Conservation (phyloP, 2,797 vertebrate genomes). For the Lerista edwardsae region DNA sequence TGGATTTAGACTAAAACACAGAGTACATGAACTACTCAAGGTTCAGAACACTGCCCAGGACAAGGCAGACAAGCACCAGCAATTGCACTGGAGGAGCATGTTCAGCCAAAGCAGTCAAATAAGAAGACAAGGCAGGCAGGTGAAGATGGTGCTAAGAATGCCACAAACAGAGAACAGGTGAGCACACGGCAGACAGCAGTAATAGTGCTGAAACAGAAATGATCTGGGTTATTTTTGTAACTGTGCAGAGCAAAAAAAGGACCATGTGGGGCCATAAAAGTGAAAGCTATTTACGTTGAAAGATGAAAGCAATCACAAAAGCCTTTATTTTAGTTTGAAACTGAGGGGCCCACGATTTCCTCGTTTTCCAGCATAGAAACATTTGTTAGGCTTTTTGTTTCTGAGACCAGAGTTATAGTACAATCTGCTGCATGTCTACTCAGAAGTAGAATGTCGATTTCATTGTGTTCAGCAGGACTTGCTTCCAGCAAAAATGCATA, state of each 20-base stretch:
- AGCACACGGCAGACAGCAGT: constrained; percentile 38
- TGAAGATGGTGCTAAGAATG: constrained; percentile 41
- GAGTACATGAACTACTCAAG: constrained; percentile 11
- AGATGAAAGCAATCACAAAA: constrained; percentile 54
- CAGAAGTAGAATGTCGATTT: too few species aligned
- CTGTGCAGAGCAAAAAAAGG: constrained; percentile 38
- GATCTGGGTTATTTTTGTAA: constrained; percentile 48
- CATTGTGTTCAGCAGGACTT: too few species aligned
- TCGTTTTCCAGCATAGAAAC: not conserved
- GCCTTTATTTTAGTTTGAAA: constrained; percentile 24
- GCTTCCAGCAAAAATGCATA: too few species aligned
- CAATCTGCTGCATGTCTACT: too few species aligned
- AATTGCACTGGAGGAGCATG: constrained; percentile 29
- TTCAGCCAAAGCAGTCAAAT: constrained; percentile 40
- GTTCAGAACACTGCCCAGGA: constrained; percentile 26
- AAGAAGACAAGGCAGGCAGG: constrained; percentile 32
- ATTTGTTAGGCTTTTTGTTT: not conserved
- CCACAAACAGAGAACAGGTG: constrained; percentile 35
- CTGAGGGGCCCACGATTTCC: constrained; percentile 15
- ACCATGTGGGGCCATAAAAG: constrained; percentile 58
- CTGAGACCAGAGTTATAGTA: too few species aligned
- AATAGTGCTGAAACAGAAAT: constrained; percentile 48
- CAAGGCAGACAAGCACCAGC: constrained; percentile 26
- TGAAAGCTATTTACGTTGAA: constrained; percentile 56
- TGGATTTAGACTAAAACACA: constrained; percentile 7